A percentile compares a stretch with the other conserved stretches of the same genome.
Conservation (phyloP, 2,888 invertebrate genomes). For the Apantesis nais region DNA sequence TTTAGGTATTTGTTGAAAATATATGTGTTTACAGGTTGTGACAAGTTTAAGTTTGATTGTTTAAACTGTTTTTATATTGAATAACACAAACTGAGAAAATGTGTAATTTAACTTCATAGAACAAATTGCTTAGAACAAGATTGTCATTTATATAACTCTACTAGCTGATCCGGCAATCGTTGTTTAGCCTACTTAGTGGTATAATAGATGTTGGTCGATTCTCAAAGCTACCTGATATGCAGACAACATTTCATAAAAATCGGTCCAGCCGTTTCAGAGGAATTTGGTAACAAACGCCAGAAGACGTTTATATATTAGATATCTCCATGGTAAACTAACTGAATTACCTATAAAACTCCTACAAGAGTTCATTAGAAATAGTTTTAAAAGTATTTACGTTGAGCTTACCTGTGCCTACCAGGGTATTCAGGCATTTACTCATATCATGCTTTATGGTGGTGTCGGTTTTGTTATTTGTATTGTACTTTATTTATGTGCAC, state of each 20-base stretch:
- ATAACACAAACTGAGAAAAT: neutral
- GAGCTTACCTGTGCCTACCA: neutral
- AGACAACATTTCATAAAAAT: too few relatives aligned
- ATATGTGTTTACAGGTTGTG: neutral
- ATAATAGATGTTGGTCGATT: too few relatives aligned
- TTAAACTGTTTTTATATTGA: neutral
- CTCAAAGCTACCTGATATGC: too few relatives aligned
- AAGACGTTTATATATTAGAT: too few relatives aligned
- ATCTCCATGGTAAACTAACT: neutral
- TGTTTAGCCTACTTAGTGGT: too few relatives aligned
- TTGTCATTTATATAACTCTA: neutral
- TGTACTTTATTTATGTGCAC: neutral
- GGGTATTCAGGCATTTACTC: neutral
- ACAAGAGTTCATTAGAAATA: neutral
- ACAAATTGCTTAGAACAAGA: neutral
- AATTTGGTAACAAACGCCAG: too few relatives aligned
- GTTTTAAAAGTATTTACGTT: neutral
- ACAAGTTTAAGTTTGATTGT: neutral
- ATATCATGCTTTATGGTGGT: neutral
- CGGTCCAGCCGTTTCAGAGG: too few relatives aligned
- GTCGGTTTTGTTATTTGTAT: neutral
- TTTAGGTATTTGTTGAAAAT: neutral
- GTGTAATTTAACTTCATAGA: neutral
- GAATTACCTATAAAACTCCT: neutral
- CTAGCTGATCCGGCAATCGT: too few relatives aligned